Evolutionary conservation across 1,140 invertebrate genomes (phyloP).

Genomic region (Drosophila ohnishii): DNA sequence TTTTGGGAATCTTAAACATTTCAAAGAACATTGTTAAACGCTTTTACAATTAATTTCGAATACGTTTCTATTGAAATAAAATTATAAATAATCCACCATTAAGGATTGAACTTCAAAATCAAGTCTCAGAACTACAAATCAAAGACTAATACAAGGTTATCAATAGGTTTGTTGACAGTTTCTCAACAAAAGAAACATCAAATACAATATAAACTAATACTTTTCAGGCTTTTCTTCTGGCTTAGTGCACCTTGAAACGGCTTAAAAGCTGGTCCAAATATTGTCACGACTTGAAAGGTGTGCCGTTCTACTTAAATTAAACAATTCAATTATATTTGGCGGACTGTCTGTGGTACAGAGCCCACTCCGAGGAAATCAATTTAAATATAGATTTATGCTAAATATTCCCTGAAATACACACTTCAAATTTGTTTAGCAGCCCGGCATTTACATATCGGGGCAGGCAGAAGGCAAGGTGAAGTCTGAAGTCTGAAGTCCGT

Average conservation of each 20-base stretch:
- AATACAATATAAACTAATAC: too few relatives aligned
- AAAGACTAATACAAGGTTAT: not conserved
- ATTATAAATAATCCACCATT: not conserved
- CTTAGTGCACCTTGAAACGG: not conserved
- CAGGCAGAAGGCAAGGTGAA: constrained; percentile 6
- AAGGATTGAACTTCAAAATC: not conserved
- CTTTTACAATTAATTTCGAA: not conserved
- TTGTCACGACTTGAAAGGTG: constrained; percentile 1
- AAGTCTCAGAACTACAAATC: not conserved
- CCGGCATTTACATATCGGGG: constrained; percentile 7
- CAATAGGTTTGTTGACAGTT: not conserved
- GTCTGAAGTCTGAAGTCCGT: not conserved
- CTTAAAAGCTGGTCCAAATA: not conserved
- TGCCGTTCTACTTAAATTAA: not conserved
- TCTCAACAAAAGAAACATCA: not conserved
- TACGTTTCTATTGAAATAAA: not conserved
- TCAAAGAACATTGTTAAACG: not conserved
- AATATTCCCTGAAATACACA: constrained; percentile 16
- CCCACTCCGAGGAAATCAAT: not conserved
- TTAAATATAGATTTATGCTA: constrained; percentile 14
- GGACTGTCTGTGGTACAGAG: not conserved
- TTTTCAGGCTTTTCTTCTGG: too few relatives aligned
- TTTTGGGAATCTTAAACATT: too few relatives aligned
- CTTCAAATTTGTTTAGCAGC: constrained; percentile 10
- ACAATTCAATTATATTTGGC: constrained; percentile 18